Evolutionary conservation across 2,797 vertebrate genomes (phyloP).

Genomic region (Sebastes diploproa): DNA sequence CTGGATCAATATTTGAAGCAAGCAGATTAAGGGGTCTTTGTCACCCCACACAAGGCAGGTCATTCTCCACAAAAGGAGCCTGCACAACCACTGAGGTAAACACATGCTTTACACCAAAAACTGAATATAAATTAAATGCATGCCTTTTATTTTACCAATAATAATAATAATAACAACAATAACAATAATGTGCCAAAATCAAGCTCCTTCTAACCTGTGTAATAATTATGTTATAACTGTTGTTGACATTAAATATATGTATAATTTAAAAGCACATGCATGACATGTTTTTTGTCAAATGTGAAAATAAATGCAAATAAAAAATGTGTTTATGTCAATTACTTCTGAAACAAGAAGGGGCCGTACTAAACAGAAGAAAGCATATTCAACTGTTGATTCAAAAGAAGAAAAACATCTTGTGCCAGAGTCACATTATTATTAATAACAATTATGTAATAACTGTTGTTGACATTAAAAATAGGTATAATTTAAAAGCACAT

Average conservation of each 20-base stretch:
- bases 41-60: constrained; percentile 69
- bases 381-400: constrained; percentile 70
- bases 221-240: neutral
- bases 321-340: constrained; percentile 21
- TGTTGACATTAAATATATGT: neutral
- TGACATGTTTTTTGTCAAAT: neutral
- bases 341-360: constrained; percentile 18
- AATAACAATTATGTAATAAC: neutral
- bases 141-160: neutral
- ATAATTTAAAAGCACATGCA: neutral
- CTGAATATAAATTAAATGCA: neutral
- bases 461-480: no score
- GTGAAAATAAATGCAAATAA: neutral
- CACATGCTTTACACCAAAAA: neutral
- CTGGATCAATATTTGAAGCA: constrained; percentile 78
- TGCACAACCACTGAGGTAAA: constrained; percentile 16
- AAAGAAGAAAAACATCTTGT: constrained; percentile 12
- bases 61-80: constrained; percentile 54
- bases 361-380: neutral
- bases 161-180: no score
- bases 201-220: neutral
- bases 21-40: constrained; percentile 76
- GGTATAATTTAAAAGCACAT: no score
- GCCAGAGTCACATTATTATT: neutral
- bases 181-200: neutral